Base-by-base conservation (phyloP, 2,797 vertebrate genomes). In the Sebastes miniatus region DNA sequence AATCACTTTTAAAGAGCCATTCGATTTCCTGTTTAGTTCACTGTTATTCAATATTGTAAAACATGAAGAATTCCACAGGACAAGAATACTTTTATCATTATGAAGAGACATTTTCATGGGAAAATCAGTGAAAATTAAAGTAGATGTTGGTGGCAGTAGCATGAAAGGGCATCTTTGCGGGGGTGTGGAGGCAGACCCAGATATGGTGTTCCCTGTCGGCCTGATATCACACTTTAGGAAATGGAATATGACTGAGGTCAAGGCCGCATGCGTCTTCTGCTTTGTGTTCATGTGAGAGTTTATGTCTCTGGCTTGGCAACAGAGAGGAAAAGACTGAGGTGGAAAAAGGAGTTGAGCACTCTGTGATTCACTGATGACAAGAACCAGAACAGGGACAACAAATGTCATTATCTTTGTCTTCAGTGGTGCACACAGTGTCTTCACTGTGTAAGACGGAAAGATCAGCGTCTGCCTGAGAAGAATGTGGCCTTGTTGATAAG, bases 151-250 rank as follows among this genome's bases (percentile, higher is more conserved):
- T 71, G 22, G 14, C 57, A 76, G 52, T 36, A 34, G 24, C n/a
- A 47, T 72, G 5, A 75, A 81, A 47, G 43, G 62, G 5, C n/a
- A 31, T 89, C 89, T 87, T 85, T 85, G 85, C 57, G 68, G 89
- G 87, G 88, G 69, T 91, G 95, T 93, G 80, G 76, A 86, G 69
- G 83, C 70, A 68, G 71, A 80, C 43, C 86, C 47, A 76, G 95
- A 97, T 96, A 94, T 39, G 84, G 8, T 96, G 96, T 97, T 96
- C 96, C 76, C 10, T 52, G 73, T 69, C 6, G 84, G 92, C 91
- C 93, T 95, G 97, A 97, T 97, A 97, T 91, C 83, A 82, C 64
- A 88, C 90, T 39, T 91, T 90, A 92, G 96, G 96, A 96, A 96
- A 92, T 94, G 83, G 84, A 90, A 95, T 87, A 79, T 59, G 2